Base-by-base conservation (phyloP, 2,797 vertebrate species). In the Eptatretus atami region DNA sequence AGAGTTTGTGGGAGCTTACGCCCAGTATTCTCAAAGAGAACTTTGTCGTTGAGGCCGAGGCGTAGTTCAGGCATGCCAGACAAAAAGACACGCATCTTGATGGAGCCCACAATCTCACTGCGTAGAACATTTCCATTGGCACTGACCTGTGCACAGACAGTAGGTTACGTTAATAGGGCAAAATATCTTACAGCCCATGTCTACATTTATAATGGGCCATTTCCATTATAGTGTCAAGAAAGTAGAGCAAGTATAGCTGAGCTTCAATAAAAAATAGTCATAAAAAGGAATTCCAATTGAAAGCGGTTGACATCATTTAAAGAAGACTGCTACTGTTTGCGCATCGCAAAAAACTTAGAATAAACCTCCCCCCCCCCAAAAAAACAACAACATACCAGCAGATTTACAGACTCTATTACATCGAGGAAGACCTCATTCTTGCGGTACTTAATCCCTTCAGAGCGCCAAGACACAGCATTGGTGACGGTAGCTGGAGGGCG, bases 41-140 rank as follows among this genome's bases (percentile, higher is more conserved):
- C 81, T 1, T 83, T 74, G 68, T 94, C 86, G 1, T 93, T 93
- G 65, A 93, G 77, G 63, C 86, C 86, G 8, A 92, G 76, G 13
- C 86, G 75, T 57, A 93, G 78, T 69, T 93, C 86, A 0, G 86
- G 86, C 86, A 93, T 92, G 44, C 86, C 86, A 0, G 86, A 87
- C 54, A 93, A 74, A 76, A 87, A 87, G 12, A 86, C 87, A 71
- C 85, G 88, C 68, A 93, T 78, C 69, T 81, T 83, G 73, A 93
- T 83, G 71, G 77, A 79, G 68, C 86, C 86, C 55, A 90, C 79
- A 1, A 93, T 85, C 76, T 93, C 86, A 6, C 86, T 93, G 68
- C 81, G 85, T 76, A 92, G 81, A 65, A 92, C 84, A 1, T 76
- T 82, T 64, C 86, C 86, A 0, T 75, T 87, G 64, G 78, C 81